These are phyloP conservation scores for Schizaphis graminum DNA, from an alignment of 2,888 invertebrate genomes.

Conservation along the genomic window DNA sequence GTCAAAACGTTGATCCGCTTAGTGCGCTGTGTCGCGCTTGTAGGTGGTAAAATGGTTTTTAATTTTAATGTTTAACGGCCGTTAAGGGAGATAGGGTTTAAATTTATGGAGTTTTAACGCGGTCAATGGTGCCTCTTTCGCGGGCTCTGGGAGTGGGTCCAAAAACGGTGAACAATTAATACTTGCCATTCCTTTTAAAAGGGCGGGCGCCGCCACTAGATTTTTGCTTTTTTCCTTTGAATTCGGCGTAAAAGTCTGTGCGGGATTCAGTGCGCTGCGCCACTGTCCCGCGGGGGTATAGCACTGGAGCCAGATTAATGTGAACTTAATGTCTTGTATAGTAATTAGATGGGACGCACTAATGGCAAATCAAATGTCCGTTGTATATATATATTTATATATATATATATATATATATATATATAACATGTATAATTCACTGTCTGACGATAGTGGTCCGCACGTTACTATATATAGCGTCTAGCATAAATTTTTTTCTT, in stretches of 20 bases:
- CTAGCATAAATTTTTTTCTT: slow-evolving; percentile 9
- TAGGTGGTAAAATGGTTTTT: slow-evolving; percentile 41
- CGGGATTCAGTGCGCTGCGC: neutral
- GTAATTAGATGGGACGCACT: slow-evolving; percentile 55
- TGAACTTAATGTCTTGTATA: slow-evolving; percentile 59
- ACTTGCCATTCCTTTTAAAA: slow-evolving; percentile 55
- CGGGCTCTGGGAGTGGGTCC: slow-evolving; percentile 52
- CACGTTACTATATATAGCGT: neutral
- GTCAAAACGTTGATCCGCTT: slow-evolving; percentile 1
- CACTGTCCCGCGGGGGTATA: neutral
- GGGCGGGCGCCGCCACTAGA: slow-evolving; percentile 10
- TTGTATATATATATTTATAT: neutral
- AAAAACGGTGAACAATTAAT: slow-evolving; percentile 63
- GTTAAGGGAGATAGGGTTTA: slow-evolving; percentile 59
- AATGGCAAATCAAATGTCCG: slow-evolving; percentile 62
- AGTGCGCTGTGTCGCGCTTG: neutral
- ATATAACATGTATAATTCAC: neutral
- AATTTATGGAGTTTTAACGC: slow-evolving; percentile 62
- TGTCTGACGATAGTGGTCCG: neutral
- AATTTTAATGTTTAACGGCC: slow-evolving; percentile 63
- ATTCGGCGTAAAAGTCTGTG: slow-evolving; percentile 4
- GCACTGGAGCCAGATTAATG: slow-evolving; percentile 47
- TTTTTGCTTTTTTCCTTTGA: slow-evolving; percentile 38
- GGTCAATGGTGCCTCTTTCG: slow-evolving; percentile 40
- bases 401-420: neutral